phyloP scores from a whole-genome alignment of 2,113 vertebrate genomes.

The Hylia prasina region DNA sequence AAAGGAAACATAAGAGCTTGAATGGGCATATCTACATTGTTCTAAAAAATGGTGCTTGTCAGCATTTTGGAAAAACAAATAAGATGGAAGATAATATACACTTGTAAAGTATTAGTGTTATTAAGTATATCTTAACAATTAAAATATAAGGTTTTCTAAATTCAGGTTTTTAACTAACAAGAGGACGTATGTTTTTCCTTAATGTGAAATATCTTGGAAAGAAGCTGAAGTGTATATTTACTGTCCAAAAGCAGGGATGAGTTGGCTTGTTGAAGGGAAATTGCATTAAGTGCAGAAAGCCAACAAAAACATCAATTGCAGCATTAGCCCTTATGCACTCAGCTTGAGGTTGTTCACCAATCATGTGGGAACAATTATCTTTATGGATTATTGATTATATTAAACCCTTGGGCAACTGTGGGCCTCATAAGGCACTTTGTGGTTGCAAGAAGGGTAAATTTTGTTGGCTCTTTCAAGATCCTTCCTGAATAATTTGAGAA shows the following conservation, averaged over 20 bases:
- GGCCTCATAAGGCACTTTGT: constrained; percentile 26
- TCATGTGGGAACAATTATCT: constrained; percentile 63
- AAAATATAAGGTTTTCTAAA: not conserved
- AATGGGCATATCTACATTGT: not conserved
- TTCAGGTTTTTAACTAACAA: not conserved
- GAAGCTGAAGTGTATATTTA: constrained; percentile 10
- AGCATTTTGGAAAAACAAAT: not conserved
- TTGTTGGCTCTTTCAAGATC: constrained; percentile 33
- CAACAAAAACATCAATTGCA: constrained; percentile 23
- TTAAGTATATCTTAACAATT: not conserved
- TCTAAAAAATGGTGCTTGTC: not conserved
- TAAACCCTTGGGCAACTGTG: constrained; percentile 8
- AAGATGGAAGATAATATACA: not conserved
- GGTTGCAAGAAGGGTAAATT: constrained; percentile 44
- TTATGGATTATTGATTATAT: constrained; percentile 61
- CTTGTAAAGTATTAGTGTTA: not conserved
- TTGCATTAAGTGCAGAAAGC: constrained; percentile 25
- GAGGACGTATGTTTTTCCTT: not conserved
- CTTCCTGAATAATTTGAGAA: constrained; percentile 59
- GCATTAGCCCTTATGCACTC: constrained; percentile 14
- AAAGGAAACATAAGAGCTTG: not conserved
- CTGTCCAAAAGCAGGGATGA: constrained; percentile 20
- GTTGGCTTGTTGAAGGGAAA: constrained; percentile 20
- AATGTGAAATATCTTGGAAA: not conserved
- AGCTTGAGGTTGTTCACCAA: constrained; percentile 24